These are phyloP conservation scores for Crenuchus spilurus DNA, from an alignment of 2,797 vertebrate genomes.

Conservation along the genomic window DNA sequence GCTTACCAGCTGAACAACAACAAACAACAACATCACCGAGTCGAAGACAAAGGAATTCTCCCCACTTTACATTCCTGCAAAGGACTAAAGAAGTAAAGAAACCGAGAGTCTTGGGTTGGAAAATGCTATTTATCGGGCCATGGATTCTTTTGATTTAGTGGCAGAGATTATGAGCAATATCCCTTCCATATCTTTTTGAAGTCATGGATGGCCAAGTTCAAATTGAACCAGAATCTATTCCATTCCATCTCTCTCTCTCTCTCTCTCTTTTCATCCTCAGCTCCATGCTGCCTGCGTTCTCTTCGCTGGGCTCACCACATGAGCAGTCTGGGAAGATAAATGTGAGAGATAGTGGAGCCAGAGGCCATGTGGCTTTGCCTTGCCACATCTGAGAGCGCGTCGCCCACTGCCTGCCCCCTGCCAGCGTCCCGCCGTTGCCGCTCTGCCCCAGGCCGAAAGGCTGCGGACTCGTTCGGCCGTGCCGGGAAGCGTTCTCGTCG, in stretches of 20 bases:
- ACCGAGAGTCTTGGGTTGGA: conserved; percentile 50
- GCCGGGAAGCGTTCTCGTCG: background rate
- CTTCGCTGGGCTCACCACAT: conserved; percentile 29
- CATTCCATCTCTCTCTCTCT: conserved; percentile 24
- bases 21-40: background rate
- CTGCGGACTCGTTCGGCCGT: background rate
- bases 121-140: conserved; percentile 65
- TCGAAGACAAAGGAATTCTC: background rate
- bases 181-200: conserved; percentile 60
- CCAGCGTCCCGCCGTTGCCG: conserved; percentile 3
- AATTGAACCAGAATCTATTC: conserved; percentile 67
- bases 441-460: conserved; percentile 13
- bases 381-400: conserved; percentile 26
- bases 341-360: conserved; percentile 37
- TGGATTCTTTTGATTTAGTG: conserved; percentile 61
- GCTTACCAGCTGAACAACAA: conserved; percentile 42
- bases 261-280: background rate
- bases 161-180: conserved; percentile 70
- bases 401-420: conserved; percentile 22
- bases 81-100: conserved; percentile 54
- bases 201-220: conserved; percentile 71
- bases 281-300: conserved; percentile 1
- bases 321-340: conserved; percentile 46
- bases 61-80: conserved; percentile 41
- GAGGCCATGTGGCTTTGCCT: conserved; percentile 35